phyloP scores from a whole-genome alignment of 2,888 invertebrate species.

The Chaitophorus viminalis region DNA sequence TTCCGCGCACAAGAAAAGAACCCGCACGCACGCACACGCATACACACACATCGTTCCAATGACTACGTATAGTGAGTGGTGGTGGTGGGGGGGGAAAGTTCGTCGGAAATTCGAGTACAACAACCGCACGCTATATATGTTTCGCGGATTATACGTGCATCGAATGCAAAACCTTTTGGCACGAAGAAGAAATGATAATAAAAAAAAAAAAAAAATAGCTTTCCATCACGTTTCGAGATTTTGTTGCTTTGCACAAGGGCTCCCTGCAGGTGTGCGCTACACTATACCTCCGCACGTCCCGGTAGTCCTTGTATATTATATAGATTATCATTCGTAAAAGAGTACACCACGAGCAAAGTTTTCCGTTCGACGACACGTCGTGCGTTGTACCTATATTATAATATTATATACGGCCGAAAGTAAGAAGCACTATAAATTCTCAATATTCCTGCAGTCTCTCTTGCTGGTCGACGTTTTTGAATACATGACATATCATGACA shows the following conservation, averaged over 20 bases:
- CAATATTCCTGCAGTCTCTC: too few relatives aligned
- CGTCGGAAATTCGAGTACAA: conserved; percentile 38
- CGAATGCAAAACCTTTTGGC: conserved; percentile 21
- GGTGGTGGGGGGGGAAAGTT: too few relatives aligned
- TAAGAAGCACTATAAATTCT: too few relatives aligned
- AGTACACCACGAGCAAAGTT: too few relatives aligned
- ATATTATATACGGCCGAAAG: too few relatives aligned
- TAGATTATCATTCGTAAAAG: too few relatives aligned
- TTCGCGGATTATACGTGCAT: conserved; percentile 28
- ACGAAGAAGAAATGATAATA: neutral
- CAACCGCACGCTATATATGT: conserved; percentile 6
- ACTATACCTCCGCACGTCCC: neutral
- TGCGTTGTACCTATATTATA: too few relatives aligned
- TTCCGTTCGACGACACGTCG: too few relatives aligned
- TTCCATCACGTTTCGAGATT: conserved; percentile 16
- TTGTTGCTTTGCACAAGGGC: neutral
- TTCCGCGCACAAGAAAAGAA: neutral
- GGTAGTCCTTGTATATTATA: too few relatives aligned
- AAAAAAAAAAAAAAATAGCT: conserved; percentile 7
- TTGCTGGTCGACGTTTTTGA: too few relatives aligned
- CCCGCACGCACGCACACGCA: neutral
- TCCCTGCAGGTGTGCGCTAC: neutral
- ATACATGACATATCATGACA: too few relatives aligned
- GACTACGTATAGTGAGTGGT: neutral
- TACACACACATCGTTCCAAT: neutral